phyloP scores from a whole-genome alignment of 2,888 invertebrate species.

The Endomychus coccineus region DNA sequence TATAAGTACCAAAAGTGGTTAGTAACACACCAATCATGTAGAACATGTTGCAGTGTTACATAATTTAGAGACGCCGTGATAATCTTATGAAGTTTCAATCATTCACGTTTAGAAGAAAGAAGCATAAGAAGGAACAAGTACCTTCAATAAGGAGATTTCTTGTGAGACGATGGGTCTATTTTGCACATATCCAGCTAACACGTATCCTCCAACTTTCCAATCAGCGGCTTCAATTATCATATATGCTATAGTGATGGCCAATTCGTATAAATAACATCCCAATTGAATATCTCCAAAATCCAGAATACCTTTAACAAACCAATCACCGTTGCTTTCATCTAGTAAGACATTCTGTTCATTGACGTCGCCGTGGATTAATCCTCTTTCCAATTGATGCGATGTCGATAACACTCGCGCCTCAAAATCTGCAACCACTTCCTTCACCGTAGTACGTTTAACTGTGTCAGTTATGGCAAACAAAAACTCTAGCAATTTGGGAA shows the following conservation, averaged over 20 bases:
- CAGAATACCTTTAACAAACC: constrained; percentile 61
- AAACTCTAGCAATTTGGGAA: constrained; percentile 64
- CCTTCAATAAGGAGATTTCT: constrained; percentile 63
- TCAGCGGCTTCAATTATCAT: constrained; percentile 63
- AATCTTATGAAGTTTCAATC: no score
- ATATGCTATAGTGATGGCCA: constrained; percentile 76
- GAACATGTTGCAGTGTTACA: no score
- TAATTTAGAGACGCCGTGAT: no score
- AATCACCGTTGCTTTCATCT: constrained; percentile 40
- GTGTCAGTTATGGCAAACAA: constrained; percentile 60
- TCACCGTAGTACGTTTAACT: constrained; percentile 50
- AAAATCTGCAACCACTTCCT: constrained; percentile 57
- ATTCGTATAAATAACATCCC: constrained; percentile 71
- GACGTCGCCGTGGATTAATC: constrained; percentile 81
- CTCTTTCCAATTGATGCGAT: constrained; percentile 54
- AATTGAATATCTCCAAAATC: constrained; percentile 81
- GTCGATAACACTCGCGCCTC: constrained; percentile 56
- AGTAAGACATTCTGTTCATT: constrained; percentile 81
- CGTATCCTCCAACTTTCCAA: constrained; percentile 55
- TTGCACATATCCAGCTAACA: constrained; percentile 70
- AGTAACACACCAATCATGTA: no score
- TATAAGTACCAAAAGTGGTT: no score
- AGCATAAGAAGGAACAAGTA: no score
- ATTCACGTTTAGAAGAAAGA: constrained; percentile 2
- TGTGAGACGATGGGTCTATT: constrained; percentile 51